Percentiles rank a stretch among this genome's conserved stretches.
These are phyloP conservation scores for Habropoda laboriosa DNA, from an alignment of 1,140 invertebrate species.

Conservation along the genomic window DNA sequence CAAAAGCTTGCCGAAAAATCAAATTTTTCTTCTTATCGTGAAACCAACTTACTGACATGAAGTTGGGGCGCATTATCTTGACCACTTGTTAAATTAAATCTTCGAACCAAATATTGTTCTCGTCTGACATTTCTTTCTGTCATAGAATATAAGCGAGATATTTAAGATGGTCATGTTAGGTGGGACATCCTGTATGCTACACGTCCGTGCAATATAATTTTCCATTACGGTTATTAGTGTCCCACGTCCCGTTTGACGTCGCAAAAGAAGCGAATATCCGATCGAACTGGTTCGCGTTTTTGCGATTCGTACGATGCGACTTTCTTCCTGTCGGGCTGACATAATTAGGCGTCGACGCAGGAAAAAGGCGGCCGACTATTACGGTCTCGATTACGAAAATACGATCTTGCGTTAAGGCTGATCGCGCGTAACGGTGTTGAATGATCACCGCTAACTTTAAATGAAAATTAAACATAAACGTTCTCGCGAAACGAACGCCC, in stretches of 20 bases:
- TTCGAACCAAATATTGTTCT: too few relatives aligned
- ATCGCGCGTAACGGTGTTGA: constrained; percentile 14
- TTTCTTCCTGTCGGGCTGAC: constrained; percentile 27
- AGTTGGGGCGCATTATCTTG: too few relatives aligned
- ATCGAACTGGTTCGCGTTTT: constrained; percentile 35
- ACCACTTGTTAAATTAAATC: too few relatives aligned
- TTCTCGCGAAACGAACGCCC: neutral
- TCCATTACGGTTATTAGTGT: neutral
- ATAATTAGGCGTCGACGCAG: constrained; percentile 11
- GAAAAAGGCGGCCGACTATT: neutral
- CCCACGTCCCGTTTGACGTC: neutral
- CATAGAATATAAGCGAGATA: too few relatives aligned
- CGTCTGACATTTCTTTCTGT: too few relatives aligned
- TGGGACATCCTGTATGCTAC: too few relatives aligned
- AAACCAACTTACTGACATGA: too few relatives aligned
- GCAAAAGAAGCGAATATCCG: neutral
- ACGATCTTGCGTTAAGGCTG: neutral
- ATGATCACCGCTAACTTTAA: too few relatives aligned
- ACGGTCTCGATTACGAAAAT: constrained; percentile 26
- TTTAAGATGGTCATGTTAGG: too few relatives aligned
- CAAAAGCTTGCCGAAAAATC: too few relatives aligned
- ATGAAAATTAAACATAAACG: too few relatives aligned
- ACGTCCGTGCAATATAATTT: neutral
- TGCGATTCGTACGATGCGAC: neutral
- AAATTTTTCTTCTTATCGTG: too few relatives aligned